Percentiles rank a stretch among this genome's conserved stretches.
Evolutionary conservation across 2,113 vertebrate genomes (phyloP).

Genomic region (Engraulis encrasicolus): DNA sequence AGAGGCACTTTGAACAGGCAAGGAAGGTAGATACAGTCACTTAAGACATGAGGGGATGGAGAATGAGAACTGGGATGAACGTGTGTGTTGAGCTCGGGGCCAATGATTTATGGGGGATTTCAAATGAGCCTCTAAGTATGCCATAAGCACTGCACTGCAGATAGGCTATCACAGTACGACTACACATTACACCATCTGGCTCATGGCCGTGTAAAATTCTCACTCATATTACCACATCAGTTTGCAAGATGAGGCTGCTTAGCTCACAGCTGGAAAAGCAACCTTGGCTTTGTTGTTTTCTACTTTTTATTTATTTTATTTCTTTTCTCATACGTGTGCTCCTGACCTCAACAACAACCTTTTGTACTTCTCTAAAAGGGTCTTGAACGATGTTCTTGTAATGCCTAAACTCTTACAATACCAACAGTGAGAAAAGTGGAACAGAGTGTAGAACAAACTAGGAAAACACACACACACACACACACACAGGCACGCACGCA

Average conservation of each 20-base stretch:
- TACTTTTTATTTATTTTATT: background rate
- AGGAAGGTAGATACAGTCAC: background rate
- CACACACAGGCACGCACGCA: no score
- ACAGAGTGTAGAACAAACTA: background rate
- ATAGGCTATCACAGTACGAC: constrained; percentile 1
- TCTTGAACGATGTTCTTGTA: background rate
- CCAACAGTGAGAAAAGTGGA: background rate
- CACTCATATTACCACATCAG: background rate
- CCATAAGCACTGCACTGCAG: background rate
- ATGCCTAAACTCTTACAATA: no score
- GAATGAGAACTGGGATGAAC: background rate
- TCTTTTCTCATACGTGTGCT: background rate
- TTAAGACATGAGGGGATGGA: background rate
- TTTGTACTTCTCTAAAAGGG: background rate
- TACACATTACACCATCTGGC: constrained; percentile 6
- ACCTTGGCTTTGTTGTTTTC: background rate
- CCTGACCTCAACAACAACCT: background rate
- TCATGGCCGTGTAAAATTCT: background rate
- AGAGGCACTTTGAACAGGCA: background rate
- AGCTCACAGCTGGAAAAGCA: background rate
- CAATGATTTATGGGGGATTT: constrained; percentile 2
- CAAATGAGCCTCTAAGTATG: constrained; percentile 18
- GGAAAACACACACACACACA: no score
- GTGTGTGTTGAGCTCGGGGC: background rate
- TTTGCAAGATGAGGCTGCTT: background rate